phyloP scores from a whole-genome alignment of 2,888 invertebrate genomes.

The Drosophila suboccidentalis region DNA sequence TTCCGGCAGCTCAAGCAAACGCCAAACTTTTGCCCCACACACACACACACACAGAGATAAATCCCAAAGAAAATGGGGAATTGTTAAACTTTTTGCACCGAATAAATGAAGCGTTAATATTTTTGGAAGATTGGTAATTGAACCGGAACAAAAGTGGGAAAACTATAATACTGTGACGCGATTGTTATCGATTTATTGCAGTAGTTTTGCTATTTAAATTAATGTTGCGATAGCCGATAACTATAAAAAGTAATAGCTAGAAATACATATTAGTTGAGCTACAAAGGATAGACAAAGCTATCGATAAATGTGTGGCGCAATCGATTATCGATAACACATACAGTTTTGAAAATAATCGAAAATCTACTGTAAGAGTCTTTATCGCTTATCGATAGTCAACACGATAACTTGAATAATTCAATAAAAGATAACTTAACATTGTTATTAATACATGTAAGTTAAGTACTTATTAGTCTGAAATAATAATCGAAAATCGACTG shows the following conservation, averaged over 20 bases:
- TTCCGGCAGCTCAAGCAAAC: constrained; percentile 25
- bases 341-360: background rate
- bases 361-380: too few species aligned
- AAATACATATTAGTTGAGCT: too few species aligned
- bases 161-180: background rate
- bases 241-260: background rate
- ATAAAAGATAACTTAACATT: background rate
- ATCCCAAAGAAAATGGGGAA: background rate
- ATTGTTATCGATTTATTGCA: constrained; percentile 1
- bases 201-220: background rate
- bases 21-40: constrained; percentile 31
- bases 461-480: background rate
- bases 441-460: background rate
- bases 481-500: too few species aligned
- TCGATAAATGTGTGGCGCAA: background rate
- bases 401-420: background rate
- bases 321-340: background rate
- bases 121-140: background rate
- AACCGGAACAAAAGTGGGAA: background rate
- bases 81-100: constrained; percentile 6
- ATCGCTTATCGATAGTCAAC: background rate
- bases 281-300: background rate
- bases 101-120: constrained; percentile 1
- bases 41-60: background rate
- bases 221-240: background rate